These are phyloP conservation scores for Columba janthina DNA, from an alignment of 2,113 vertebrate species.

Conservation along the genomic window DNA sequence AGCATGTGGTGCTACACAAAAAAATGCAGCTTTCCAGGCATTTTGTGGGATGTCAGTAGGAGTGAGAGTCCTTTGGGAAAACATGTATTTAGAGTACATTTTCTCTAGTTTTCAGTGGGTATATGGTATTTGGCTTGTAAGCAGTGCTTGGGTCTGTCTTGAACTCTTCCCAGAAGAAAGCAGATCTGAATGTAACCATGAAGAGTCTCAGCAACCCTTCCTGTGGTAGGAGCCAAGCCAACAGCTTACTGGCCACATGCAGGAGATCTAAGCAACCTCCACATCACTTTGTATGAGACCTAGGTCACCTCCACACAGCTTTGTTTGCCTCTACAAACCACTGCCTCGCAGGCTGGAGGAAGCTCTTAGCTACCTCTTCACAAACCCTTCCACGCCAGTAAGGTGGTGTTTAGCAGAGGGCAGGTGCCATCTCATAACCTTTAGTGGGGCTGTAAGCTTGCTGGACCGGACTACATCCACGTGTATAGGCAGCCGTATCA, in stretches of 20 bases:
- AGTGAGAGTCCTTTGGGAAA: neutral
- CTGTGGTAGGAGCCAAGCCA: neutral
- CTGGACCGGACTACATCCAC: rapidly evolving
- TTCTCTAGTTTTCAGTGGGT: neutral
- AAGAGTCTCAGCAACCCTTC: neutral
- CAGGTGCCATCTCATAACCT: neutral
- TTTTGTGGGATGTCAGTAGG: neutral
- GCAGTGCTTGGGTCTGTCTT: neutral
- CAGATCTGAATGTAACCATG: neutral
- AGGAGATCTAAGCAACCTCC: neutral
- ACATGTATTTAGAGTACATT: neutral
- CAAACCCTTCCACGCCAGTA: neutral
- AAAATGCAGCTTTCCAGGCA: neutral
- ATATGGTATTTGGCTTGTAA: neutral
- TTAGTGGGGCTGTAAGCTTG: neutral
- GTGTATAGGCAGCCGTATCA: neutral
- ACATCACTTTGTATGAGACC: neutral
- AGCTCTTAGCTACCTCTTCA: neutral
- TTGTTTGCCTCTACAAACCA: neutral
- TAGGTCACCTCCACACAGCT: neutral
- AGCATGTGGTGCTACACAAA: rapidly evolving
- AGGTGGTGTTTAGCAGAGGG: neutral
- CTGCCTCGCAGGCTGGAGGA: neutral
- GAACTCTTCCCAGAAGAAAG: neutral
- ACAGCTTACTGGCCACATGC: neutral